Base-by-base conservation (phyloP, 2,888 invertebrate species). In the Blomia tropicalis region DNA sequence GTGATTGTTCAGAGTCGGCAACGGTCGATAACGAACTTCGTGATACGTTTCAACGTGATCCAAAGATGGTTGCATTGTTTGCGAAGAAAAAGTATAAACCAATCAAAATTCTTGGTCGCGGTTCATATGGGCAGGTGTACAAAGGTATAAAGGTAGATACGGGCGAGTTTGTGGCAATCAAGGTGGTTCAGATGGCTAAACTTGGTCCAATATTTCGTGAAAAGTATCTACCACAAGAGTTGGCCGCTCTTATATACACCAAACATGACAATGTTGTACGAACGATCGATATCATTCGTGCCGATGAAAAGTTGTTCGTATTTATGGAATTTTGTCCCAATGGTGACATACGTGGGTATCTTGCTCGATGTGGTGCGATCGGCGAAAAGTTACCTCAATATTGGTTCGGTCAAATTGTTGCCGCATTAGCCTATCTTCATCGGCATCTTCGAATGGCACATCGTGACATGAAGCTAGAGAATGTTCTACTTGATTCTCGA, bases 271-370 rank as follows among this genome's bases (percentile, higher is more conserved):
- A 41, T n/a, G n/a, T 41, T n/a, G 41, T 41, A 14, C 41, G 41
- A 14, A n/a, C n/a, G 41, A 14, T 17, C 41, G 41, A 41, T n/a
- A 41, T 41, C 41, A 17, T 41, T n/a, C 41, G 41, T n/a, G 41
- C 41, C 41, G n/a, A 41, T n/a, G 41, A 41, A n/a, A 14, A n/a
- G n/a, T n/a, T 41, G 14, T 41, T 17, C 41, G n/a, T 41, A 14
- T 14, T 43, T 53, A 41, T 41, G 41, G 72, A 73, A 62, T 69
- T 74, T 62, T 74, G 74, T 0, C 72, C 72, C n/a, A 72, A 73
- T 51, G 75, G 75, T 3, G 74, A 74, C 64, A 68, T 75, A 19
- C 67, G 74, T 61, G 74, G 74, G 58, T 74, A 71, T 66, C 71
- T 75, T 62, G 73, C 74, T 64, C 67, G 73, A 59, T 66, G 72